A percentile compares a stretch with the other conserved stretches of the same genome.
Evolutionary conservation across 2,797 vertebrate species (phyloP).

Genomic region (Cephalopachus bancanus): DNA sequence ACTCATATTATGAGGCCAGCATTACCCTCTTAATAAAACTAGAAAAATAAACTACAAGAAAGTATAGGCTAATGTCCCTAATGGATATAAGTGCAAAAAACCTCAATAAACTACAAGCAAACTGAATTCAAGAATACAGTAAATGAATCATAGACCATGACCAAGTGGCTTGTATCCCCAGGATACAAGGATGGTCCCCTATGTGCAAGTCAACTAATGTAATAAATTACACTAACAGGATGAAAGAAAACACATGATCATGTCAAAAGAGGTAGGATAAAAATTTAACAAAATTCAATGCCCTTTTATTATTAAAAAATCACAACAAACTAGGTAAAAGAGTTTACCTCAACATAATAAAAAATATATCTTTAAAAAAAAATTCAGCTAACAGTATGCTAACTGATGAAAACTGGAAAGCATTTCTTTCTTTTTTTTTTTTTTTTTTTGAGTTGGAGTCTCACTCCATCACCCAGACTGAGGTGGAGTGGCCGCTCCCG

Average conservation of each 20-base stretch:
- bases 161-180: background rate
- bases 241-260: background rate
- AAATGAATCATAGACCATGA: background rate
- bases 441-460: too few species aligned
- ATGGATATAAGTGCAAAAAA: background rate
- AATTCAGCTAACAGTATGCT: background rate
- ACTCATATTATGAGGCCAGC: background rate
- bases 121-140: background rate
- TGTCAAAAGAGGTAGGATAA: background rate
- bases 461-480: too few species aligned
- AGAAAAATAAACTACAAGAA: background rate
- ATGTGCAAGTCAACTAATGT: background rate
- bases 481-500: too few species aligned
- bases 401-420: background rate
- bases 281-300: background rate
- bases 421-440: too few species aligned
- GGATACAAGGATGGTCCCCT: background rate
- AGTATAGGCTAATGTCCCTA: background rate
- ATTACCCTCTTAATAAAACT: background rate
- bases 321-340: background rate
- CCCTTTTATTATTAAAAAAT: background rate
- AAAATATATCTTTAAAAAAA: background rate
- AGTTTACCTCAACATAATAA: background rate
- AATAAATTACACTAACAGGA: background rate
- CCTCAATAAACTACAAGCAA: background rate